These are phyloP conservation scores for Philhelius pedissequus DNA, from an alignment of 2,888 invertebrate genomes.

Conservation along the genomic window DNA sequence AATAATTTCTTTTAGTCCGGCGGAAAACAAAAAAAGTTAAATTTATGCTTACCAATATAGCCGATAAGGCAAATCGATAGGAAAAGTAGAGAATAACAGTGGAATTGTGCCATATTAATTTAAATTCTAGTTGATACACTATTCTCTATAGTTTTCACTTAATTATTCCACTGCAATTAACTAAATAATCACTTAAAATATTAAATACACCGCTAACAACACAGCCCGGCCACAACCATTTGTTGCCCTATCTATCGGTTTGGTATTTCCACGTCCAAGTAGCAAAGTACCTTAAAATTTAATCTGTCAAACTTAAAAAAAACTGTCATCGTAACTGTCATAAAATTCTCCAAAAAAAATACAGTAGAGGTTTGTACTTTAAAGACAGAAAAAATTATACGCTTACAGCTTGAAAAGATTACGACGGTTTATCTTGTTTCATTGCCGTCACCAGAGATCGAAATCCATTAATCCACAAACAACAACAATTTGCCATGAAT, in stretches of 20 bases:
- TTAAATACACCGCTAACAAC: not conserved
- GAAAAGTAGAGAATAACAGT: not conserved
- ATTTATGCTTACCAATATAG: slow-evolving; percentile 10
- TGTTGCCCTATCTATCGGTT: not conserved
- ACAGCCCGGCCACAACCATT: not conserved
- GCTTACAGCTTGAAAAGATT: no score
- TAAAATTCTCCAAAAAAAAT: not conserved
- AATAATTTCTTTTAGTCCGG: not conserved
- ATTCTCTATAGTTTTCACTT: not conserved
- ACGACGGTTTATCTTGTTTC: no score
- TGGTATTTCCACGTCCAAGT: no score
- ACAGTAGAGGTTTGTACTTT: not conserved
- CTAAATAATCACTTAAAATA: not conserved
- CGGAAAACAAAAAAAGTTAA: not conserved
- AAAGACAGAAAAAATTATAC: no score
- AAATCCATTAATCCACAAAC: no score
- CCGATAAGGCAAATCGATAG: not conserved
- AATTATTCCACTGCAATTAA: not conserved
- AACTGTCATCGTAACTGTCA: no score
- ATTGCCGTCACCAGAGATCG: no score
- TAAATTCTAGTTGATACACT: not conserved
- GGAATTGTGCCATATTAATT: not conserved
- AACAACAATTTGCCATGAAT: no score
- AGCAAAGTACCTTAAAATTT: no score
- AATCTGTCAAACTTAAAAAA: no score